Conservation (phyloP, 2,113 vertebrate species). For the Vulpes ferrilata region DNA sequence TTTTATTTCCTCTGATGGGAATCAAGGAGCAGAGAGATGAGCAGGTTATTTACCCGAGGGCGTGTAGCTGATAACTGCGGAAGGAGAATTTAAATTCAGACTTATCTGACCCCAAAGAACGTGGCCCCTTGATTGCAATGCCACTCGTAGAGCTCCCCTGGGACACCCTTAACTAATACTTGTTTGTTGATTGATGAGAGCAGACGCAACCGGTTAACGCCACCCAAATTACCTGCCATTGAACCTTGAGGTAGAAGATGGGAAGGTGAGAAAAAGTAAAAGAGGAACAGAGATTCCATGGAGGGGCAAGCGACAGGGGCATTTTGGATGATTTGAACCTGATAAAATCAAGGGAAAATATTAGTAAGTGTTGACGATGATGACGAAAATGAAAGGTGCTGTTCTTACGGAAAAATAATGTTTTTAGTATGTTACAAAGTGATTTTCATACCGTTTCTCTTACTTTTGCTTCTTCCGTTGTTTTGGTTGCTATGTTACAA, state of each 20-base stretch:
- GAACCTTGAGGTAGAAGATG: neutral
- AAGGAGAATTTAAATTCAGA: neutral
- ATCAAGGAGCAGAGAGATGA: slow-evolving; percentile 29
- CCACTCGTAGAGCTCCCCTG: neutral
- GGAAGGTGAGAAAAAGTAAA: neutral
- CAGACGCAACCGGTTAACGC: neutral
- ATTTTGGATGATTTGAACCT: neutral
- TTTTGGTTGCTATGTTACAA: neutral
- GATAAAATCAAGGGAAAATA: neutral
- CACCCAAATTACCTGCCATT: neutral
- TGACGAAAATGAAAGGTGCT: neutral
- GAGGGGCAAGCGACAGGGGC: neutral
- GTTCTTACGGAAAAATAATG: neutral
- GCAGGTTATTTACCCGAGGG: neutral
- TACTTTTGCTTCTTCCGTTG: neutral
- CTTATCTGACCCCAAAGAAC: neutral
- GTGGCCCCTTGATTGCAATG: neutral
- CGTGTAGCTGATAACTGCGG: neutral
- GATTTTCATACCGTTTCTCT: neutral
- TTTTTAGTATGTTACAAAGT: neutral
- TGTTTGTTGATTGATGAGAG: neutral
- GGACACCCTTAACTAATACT: neutral
- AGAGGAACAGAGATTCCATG: neutral
- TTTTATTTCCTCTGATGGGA: slow-evolving; percentile 38
- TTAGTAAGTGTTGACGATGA: neutral